Conservation (phyloP, 2,113 vertebrate genomes). For the Lepisosteus oculatus region DNA sequence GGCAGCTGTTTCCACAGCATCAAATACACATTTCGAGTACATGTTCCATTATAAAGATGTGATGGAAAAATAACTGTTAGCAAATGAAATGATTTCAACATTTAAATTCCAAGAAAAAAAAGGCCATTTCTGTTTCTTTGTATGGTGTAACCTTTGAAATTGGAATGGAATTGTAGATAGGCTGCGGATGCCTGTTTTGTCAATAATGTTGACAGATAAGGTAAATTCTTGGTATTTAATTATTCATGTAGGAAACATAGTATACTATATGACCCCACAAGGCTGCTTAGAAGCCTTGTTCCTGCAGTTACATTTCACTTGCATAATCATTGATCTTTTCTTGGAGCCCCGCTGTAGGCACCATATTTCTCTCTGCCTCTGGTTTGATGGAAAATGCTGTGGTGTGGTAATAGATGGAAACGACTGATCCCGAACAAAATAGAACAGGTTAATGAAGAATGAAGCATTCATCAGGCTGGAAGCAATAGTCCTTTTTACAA, state of each 20-base stretch:
- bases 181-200: slow-evolving; percentile 7
- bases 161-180: neutral
- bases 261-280: neutral
- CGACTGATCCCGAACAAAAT: slow-evolving; percentile 28
- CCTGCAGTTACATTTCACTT: neutral
- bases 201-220: slow-evolving; percentile 28
- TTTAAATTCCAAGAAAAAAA: no score
- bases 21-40: no score
- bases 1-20: no score
- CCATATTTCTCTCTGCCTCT: slow-evolving; percentile 33
- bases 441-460: slow-evolving; percentile 36
- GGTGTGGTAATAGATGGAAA: slow-evolving; percentile 22
- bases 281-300: neutral
- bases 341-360: neutral
- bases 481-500: slow-evolving; percentile 26
- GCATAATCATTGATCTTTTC: slow-evolving; percentile 21
- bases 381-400: slow-evolving; percentile 32
- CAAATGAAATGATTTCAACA: no score
- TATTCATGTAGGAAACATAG: slow-evolving; percentile 17
- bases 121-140: no score
- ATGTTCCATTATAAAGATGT: no score
- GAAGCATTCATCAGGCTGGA: slow-evolving; percentile 41
- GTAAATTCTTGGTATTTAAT: slow-evolving; percentile 20
- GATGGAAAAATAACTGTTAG: no score
- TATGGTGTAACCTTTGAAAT: no score